Evolutionary conservation across 1,140 invertebrate genomes (phyloP).

Genomic region (Holotrichia oblita): DNA sequence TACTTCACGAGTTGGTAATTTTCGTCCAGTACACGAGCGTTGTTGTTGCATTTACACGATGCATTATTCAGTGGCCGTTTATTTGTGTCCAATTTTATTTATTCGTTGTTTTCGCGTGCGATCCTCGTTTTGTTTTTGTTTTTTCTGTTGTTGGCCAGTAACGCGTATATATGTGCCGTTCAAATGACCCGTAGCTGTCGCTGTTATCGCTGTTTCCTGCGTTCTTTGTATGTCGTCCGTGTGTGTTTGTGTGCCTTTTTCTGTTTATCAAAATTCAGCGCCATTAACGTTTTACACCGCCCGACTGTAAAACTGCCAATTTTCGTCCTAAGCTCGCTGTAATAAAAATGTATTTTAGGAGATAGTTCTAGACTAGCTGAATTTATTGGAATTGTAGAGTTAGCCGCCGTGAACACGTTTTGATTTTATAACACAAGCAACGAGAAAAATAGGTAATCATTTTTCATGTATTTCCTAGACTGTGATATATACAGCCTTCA

Average conservation of each 20-base stretch:
- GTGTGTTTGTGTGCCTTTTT: not conserved
- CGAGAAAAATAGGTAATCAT: no score
- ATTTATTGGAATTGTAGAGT: not conserved
- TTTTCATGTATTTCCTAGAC: no score
- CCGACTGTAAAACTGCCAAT: conserved; percentile 27
- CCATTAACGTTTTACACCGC: conserved; percentile 30
- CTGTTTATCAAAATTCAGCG: conserved; percentile 28
- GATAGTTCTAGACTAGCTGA: not conserved
- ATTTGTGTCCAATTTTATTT: conserved; percentile 36
- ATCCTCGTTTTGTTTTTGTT: not conserved
- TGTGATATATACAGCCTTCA: no score
- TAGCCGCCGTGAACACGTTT: not conserved
- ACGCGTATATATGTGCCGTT: not conserved
- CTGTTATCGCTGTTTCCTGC: conserved; percentile 30
- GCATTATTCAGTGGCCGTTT: conserved; percentile 38
- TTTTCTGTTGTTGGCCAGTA: not conserved
- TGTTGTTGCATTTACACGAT: conserved; percentile 26
- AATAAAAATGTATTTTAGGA: conserved; percentile 33
- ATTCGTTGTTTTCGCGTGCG: conserved; percentile 19
- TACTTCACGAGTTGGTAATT: conserved; percentile 35
- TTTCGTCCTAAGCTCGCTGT: not conserved
- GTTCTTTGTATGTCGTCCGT: conserved; percentile 5
- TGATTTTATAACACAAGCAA: not conserved
- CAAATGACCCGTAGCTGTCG: conserved; percentile 30
- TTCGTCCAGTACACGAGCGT: conserved; percentile 20